phyloP scores from a whole-genome alignment of 2,888 invertebrate species.

The Embidobia sp. region DNA sequence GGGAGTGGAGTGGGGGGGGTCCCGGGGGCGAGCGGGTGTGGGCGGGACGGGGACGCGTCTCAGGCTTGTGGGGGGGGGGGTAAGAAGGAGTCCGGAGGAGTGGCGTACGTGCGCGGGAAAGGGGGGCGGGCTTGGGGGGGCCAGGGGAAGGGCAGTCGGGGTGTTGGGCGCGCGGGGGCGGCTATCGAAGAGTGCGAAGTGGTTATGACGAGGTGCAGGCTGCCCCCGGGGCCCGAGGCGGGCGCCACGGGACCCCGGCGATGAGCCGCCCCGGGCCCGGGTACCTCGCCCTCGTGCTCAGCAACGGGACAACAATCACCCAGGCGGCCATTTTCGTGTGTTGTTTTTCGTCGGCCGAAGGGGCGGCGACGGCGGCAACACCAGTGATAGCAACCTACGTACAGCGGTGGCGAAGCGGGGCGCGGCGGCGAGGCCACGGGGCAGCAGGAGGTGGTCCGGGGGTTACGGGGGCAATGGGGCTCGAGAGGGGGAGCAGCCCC shows the following conservation, averaged over 20 bases:
- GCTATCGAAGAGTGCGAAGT: constrained; percentile 51
- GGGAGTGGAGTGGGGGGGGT: constrained; percentile 38
- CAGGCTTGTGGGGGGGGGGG: too few relatives aligned
- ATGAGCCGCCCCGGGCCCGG: constrained; percentile 56
- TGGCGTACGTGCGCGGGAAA: too few relatives aligned
- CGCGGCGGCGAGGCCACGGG: constrained; percentile 65
- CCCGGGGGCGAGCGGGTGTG: constrained; percentile 33
- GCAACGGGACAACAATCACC: constrained; percentile 54
- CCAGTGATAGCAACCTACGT: constrained; percentile 55
- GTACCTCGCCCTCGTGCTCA: constrained; percentile 38
- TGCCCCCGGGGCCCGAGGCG: constrained; percentile 36
- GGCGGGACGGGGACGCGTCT: background rate
- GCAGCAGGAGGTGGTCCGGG: constrained; percentile 73
- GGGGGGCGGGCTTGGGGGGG: constrained; percentile 35
- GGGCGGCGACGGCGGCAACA: constrained; percentile 67
- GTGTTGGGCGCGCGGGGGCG: constrained; percentile 41
- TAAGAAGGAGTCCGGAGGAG: too few relatives aligned
- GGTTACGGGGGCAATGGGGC: constrained; percentile 83
- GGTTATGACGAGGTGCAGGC: constrained; percentile 46
- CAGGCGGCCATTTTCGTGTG: constrained; percentile 79
- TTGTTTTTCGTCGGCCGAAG: constrained; percentile 69
- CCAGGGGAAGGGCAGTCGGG: constrained; percentile 34
- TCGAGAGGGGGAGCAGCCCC: constrained; percentile 85
- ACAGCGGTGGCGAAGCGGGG: constrained; percentile 63
- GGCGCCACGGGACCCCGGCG: constrained; percentile 45